Conservation (phyloP, 2,888 invertebrate genomes). For the Hirtodrosophila cameraria region DNA sequence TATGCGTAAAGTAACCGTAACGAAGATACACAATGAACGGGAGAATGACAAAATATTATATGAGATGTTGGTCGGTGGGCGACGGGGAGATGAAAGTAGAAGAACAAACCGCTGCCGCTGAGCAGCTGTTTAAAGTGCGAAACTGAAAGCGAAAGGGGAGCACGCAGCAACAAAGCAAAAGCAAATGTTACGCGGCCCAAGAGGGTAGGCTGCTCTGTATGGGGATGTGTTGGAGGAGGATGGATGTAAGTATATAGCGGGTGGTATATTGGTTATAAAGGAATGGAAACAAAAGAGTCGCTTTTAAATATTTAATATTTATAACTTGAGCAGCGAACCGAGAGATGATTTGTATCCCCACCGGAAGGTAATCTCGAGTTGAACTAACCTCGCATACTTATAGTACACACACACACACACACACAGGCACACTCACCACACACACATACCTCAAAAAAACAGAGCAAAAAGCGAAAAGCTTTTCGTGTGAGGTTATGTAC, state of each 20-base stretch:
- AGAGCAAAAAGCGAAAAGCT: conserved; percentile 38
- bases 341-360: conserved; percentile 78
- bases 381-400: conserved; percentile 57
- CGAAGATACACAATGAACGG: conserved; percentile 39
- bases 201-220: too few species aligned
- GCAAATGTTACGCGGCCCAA: too few species aligned
- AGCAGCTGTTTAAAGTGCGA: conserved; percentile 73
- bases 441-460: too few species aligned
- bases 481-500: conserved; percentile 54
- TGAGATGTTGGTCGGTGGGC: too few species aligned
- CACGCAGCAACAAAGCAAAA: conserved; percentile 52
- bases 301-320: conserved; percentile 77
- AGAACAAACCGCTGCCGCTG: conserved; percentile 3
- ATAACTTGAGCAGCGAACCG: conserved; percentile 76
- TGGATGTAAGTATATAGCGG: conserved; percentile 1
- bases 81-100: not conserved
- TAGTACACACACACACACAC: conserved; percentile 11
- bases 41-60: conserved; percentile 12
- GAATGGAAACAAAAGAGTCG: conserved; percentile 41
- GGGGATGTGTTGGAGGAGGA: conserved; percentile 46
- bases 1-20: conserved; percentile 74
- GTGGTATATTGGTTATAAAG: conserved; percentile 8
- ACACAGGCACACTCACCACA: conserved; percentile 4
- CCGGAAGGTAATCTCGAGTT: conserved; percentile 78
- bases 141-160: conserved; percentile 72